Evolutionary conservation across 2,888 invertebrate species (phyloP), one percentile per base, ranked within the genome.

Genomic region (Folsomia manolachei): DNA sequence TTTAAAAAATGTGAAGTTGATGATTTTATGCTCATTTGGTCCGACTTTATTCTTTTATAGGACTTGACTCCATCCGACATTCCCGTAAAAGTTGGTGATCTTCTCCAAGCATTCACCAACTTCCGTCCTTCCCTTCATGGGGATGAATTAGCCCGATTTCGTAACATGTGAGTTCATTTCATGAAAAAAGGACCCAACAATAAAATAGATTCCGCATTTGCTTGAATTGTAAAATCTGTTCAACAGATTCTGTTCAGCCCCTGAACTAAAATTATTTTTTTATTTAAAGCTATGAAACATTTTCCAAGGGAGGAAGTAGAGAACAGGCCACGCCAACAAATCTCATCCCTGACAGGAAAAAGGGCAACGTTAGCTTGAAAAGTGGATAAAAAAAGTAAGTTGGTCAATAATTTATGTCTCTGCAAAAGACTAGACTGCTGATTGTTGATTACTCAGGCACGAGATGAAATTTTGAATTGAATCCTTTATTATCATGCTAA

Each of bases 111-210:
- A 0, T 84, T 91, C 65, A 84, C 83, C 69, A 89, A 89, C 74
- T 93, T 93, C 27, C 88, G 89, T 72, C 94, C 95, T 0, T 94
- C 94, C 0, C 87, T 95, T 1, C 89, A 90, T 2, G 83, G 82
- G 19, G 84, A 87, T 27, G 94, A 95, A 82, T 87, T 88, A 76
- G 79, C 84, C 19, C 92, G 90, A 84, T 95, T 92, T 83, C 88
- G 90, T 79, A 87, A 85, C 82, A 91, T 93, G 93, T 94, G 84
- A 89, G 90, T 87, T 71, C 4, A 23, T 63, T n/a, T n/a, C n/a
- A n/a, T n/a, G n/a, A n/a, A n/a, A n/a, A n/a, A n/a, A n/a, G n/a
- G n/a, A n/a, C n/a, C n/a, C 39, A 39, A 39, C 39, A 39, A 14
- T 9, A 4, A 39, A 39, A 39, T 9, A 14, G 39, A 39, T 39